A percentile compares a stretch with the other conserved stretches of the same genome.
Evolutionary conservation across 2,797 vertebrate species (phyloP).

Genomic region (Cyprinodon diabolis): DNA sequence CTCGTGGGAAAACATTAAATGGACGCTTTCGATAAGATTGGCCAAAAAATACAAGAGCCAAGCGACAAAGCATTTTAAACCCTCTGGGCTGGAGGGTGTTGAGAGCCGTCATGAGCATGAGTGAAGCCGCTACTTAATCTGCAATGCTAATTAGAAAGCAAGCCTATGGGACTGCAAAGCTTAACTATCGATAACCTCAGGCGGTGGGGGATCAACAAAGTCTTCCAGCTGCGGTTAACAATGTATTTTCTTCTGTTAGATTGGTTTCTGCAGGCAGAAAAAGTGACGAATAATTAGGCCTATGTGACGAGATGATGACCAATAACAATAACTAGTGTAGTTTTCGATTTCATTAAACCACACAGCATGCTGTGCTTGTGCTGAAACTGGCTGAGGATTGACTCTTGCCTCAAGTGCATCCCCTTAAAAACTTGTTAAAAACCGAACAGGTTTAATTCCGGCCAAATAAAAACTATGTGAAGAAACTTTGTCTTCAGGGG

Average conservation of each 20-base stretch:
- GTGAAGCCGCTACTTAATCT: conserved; percentile 80
- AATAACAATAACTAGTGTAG: conserved; percentile 38
- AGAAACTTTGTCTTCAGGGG: conserved; percentile 49
- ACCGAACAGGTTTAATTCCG: conserved; percentile 46
- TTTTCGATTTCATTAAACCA: conserved; percentile 31
- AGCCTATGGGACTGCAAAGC: conserved; percentile 78
- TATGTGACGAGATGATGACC: conserved; percentile 42
- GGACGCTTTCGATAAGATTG: background rate
- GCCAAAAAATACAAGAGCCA: conserved; percentile 34
- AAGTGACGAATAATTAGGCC: conserved; percentile 46
- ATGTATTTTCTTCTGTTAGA: conserved; percentile 59
- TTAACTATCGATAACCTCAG: conserved; percentile 76
- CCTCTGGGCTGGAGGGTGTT: conserved; percentile 57
- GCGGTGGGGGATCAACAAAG: conserved; percentile 61
- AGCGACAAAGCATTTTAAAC: conserved; percentile 43
- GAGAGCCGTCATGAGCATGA: conserved; percentile 73
- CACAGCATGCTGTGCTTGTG: conserved; percentile 8
- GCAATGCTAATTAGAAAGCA: conserved; percentile 81
- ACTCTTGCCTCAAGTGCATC: conserved; percentile 26
- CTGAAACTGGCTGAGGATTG: conserved; percentile 30
- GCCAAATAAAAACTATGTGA: conserved; percentile 34
- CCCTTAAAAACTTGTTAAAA: conserved; percentile 55
- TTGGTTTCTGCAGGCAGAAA: conserved; percentile 45
- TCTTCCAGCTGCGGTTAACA: conserved; percentile 69
- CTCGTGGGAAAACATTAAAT: background rate